Conservation (phyloP, 2,888 invertebrate species). For the Agrypnus murinus region DNA sequence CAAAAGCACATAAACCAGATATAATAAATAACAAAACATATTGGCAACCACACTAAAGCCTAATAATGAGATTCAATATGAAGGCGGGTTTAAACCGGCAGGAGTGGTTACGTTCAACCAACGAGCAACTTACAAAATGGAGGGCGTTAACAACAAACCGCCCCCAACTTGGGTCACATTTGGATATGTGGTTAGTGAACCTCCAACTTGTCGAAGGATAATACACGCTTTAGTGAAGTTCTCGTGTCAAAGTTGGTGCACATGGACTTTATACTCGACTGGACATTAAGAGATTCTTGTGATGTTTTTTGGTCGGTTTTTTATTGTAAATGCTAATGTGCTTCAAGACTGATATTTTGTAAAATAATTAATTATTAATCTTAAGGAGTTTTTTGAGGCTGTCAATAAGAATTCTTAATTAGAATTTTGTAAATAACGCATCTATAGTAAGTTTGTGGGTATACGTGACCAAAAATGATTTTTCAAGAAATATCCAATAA, state of each 20-base stretch:
- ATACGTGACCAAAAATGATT: too few species aligned
- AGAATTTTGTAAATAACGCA: too few species aligned
- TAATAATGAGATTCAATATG: conserved; percentile 68
- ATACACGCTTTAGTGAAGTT: conserved; percentile 55
- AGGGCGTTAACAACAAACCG: conserved; percentile 57
- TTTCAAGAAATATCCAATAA: too few species aligned
- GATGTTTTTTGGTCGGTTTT: too few species aligned
- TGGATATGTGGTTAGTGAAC: conserved; percentile 65
- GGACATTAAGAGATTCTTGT: too few species aligned
- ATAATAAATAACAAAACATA: conserved; percentile 70
- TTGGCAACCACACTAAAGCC: conserved; percentile 68
- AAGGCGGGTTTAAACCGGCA: conserved; percentile 44
- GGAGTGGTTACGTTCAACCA: conserved; percentile 62
- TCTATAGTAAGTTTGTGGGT: too few species aligned
- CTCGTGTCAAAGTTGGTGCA: conserved; percentile 40
- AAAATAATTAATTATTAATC: too few species aligned
- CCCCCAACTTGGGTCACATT: conserved; percentile 55
- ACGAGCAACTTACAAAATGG: conserved; percentile 50
- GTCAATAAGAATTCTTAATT: too few species aligned
- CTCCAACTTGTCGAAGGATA: conserved; percentile 61
- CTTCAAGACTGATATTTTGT: too few species aligned
- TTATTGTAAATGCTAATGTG: too few species aligned
- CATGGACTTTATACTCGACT: conserved; percentile 10
- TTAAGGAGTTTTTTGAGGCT: too few species aligned
- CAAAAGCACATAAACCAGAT: conserved; percentile 56